Percentiles rank a stretch among this genome's conserved stretches.
Evolutionary conservation across 2,797 vertebrate genomes (phyloP).

Genomic region (Threskiornis aethiopicus): DNA sequence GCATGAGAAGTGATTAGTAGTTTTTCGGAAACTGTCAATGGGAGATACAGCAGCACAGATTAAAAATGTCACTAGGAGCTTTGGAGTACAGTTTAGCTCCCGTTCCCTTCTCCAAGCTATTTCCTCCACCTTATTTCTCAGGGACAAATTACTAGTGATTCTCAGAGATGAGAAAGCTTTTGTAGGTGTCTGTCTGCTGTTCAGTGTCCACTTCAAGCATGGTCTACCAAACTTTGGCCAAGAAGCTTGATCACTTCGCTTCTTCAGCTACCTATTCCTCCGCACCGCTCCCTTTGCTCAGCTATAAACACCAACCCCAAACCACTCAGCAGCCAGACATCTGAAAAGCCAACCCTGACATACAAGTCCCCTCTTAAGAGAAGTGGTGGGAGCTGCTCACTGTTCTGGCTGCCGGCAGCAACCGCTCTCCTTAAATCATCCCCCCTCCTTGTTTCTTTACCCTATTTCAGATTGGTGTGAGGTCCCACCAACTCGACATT

Average conservation of each 20-base stretch:
- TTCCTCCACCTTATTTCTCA: neutral
- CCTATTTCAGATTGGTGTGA: neutral
- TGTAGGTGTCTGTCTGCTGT: neutral
- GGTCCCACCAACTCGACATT: neutral
- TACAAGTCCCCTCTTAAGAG: neutral
- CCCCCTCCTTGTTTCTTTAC: neutral
- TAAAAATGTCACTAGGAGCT: neutral
- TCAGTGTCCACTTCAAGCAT: fast-evolving
- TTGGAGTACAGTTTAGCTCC: conserved; percentile 20
- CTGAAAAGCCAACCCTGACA: neutral
- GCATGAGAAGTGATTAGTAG: neutral
- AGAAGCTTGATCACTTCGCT: neutral
- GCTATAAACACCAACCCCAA: neutral
- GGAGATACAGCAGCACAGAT: conserved; percentile 9
- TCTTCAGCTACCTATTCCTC: neutral
- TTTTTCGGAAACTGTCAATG: neutral
- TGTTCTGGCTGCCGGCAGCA: neutral
- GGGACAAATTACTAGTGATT: neutral
- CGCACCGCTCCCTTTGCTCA: neutral
- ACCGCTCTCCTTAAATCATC: neutral
- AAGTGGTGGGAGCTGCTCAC: neutral
- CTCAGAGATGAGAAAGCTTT: neutral
- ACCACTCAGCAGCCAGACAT: neutral
- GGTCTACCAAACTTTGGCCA: neutral
- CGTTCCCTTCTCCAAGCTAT: neutral